phyloP scores from a whole-genome alignment of 1,140 invertebrate species.

The Teleogryllus occipitalis region DNA sequence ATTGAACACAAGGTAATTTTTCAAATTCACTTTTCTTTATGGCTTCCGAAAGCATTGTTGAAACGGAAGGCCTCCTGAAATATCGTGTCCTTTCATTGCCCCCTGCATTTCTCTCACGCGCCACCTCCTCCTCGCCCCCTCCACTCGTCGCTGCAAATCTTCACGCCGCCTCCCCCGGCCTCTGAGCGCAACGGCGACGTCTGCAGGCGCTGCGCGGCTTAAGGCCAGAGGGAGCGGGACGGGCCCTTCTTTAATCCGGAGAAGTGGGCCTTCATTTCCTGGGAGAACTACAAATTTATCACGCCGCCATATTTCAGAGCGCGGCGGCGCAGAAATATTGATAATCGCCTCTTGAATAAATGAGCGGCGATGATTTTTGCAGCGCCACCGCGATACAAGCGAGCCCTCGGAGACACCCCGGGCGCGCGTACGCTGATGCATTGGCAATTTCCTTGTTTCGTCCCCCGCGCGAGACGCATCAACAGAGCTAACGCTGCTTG shows the following conservation, averaged over 20 bases:
- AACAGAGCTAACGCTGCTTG: too few relatives aligned
- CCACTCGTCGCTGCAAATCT: background rate
- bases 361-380: background rate
- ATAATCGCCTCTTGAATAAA: background rate
- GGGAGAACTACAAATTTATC: background rate
- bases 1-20: too few relatives aligned
- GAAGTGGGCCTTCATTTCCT: slow-evolving; percentile 1
- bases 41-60: too few relatives aligned
- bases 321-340: background rate
- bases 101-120: background rate
- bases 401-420: too few relatives aligned
- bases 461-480: background rate
- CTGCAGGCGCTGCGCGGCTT: background rate
- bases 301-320: background rate
- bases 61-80: too few relatives aligned
- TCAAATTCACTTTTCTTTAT: too few relatives aligned
- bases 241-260: background rate
- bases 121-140: background rate
- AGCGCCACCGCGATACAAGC: background rate
- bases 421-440: background rate
- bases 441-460: background rate
- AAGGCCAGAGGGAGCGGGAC: too few relatives aligned
- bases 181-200: background rate
- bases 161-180: background rate
- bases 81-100: background rate